Conservation (phyloP, 2,113 vertebrate species). For the Peucedramus taeniatus region DNA sequence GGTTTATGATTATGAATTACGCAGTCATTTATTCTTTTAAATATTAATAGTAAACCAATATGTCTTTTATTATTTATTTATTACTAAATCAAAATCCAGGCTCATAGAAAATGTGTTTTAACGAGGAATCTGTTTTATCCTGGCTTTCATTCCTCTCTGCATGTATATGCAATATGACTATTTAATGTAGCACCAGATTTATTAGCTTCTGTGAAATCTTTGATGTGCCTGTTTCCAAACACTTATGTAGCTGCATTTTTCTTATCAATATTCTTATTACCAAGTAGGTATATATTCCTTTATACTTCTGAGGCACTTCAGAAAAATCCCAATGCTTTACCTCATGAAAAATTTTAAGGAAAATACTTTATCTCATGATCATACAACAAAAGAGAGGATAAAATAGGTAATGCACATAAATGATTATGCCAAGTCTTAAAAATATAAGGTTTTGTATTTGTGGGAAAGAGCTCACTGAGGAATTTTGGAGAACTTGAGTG, state of each 20-base stretch:
- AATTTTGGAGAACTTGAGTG: background rate
- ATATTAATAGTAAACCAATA: background rate
- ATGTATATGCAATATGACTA: background rate
- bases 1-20: background rate
- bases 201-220: background rate
- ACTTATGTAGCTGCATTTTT: background rate
- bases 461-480: background rate
- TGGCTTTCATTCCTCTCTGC: background rate
- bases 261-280: background rate
- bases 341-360: background rate
- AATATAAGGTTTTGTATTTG: background rate
- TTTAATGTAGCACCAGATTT: background rate
- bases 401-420: background rate
- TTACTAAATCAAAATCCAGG: background rate
- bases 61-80: background rate
- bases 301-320: background rate
- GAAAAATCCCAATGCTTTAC: background rate
- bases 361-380: background rate
- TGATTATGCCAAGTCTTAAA: background rate
- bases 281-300: background rate
- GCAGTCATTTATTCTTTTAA: background rate
- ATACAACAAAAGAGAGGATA: background rate
- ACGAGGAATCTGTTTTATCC: background rate
- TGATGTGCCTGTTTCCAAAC: background rate
- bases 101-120: background rate